Percentiles rank a stretch among this genome's conserved stretches.
Evolutionary conservation across 2,888 invertebrate species (phyloP).

Genomic region (Leucania comma): DNA sequence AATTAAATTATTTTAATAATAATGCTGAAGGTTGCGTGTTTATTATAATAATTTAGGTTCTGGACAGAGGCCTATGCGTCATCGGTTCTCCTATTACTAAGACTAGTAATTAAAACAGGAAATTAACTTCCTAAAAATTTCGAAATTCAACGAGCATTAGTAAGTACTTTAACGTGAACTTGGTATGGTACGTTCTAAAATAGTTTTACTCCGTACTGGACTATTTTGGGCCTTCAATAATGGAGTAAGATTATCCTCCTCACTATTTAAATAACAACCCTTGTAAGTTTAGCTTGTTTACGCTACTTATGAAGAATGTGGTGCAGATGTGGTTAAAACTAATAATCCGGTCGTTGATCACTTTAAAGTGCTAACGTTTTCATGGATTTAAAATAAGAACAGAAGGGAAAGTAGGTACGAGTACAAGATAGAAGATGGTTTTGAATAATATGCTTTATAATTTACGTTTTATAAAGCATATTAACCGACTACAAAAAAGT

Average conservation of each 20-base stretch:
- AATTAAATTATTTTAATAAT: background rate
- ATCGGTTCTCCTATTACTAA: too few relatives aligned
- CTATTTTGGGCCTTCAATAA: constrained; percentile 20
- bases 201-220: constrained; percentile 3
- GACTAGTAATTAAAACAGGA: too few relatives aligned
- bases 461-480: too few relatives aligned
- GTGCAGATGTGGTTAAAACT: constrained; percentile 33
- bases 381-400: background rate
- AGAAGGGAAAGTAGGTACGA: too few relatives aligned
- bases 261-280: constrained; percentile 5
- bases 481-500: too few relatives aligned
- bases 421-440: too few relatives aligned
- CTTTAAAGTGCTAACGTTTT: constrained; percentile 17
- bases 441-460: background rate
- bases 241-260: constrained; percentile 1
- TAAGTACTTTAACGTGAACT: background rate
- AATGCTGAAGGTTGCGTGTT: background rate
- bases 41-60: background rate
- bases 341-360: constrained; percentile 16
- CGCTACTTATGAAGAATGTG: constrained; percentile 25
- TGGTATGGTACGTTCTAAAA: background rate
- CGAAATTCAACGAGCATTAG: background rate
- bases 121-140: accelerated
- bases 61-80: background rate
- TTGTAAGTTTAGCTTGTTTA: constrained; percentile 20